A percentile compares a stretch with the other conserved stretches of the same genome.
These are phyloP conservation scores for Shinisaurus crocodilurus DNA, from an alignment of 2,113 vertebrate genomes.

Conservation along the genomic window DNA sequence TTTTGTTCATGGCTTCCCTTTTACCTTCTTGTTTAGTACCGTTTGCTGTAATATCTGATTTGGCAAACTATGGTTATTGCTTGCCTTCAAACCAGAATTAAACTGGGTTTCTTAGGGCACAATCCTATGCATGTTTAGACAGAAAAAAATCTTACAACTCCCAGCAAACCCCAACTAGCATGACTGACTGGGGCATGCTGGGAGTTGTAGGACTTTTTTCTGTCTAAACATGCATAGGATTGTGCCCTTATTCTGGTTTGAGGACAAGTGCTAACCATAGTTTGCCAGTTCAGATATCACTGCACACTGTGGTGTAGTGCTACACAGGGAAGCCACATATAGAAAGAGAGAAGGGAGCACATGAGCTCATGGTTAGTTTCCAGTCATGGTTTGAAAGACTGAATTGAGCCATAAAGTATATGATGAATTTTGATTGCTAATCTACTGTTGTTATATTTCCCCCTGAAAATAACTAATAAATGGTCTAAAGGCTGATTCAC, in stretches of 20 bases:
- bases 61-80: neutral
- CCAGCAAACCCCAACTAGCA: too few relatives aligned
- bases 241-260: neutral
- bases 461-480: neutral
- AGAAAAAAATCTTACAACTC: too few relatives aligned
- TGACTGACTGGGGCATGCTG: too few relatives aligned
- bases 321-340: neutral
- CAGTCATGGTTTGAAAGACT: neutral
- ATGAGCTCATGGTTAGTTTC: neutral
- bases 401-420: neutral
- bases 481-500: neutral
- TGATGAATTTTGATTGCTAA: neutral
- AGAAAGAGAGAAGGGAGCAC: neutral
- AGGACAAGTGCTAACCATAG: neutral
- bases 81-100: slow-evolving; percentile 7
- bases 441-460: neutral
- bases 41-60: neutral
- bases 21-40: neutral
- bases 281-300: neutral
- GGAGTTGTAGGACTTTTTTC: too few relatives aligned
- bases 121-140: too few relatives aligned
- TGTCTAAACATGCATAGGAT: too few relatives aligned
- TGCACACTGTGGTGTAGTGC: too few relatives aligned
- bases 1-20: neutral
- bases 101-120: too few relatives aligned